Evolutionary conservation across 2,113 vertebrate genomes (phyloP).

Genomic region (Menidia beryllina): DNA sequence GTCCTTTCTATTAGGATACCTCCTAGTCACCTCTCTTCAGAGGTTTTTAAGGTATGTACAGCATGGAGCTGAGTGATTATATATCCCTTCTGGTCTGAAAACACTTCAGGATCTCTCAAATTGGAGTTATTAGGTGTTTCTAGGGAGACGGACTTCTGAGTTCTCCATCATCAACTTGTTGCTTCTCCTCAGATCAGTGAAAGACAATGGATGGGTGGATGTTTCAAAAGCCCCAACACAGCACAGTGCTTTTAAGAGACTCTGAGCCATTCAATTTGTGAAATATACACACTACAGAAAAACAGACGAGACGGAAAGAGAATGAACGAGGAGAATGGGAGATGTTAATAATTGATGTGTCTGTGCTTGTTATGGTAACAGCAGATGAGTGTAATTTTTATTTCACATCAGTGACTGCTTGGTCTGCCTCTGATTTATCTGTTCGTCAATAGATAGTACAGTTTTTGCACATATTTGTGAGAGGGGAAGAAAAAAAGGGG

Average conservation of each 20-base stretch:
- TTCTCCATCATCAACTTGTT: no score
- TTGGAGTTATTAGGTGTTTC: no score
- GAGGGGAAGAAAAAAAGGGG: conserved; percentile 7
- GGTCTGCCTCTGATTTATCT: conserved; percentile 71
- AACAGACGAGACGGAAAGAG: conserved; percentile 43
- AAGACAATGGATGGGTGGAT: neutral
- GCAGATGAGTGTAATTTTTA: conserved; percentile 76
- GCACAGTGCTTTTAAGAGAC: conserved; percentile 68
- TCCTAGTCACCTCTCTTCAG: no score
- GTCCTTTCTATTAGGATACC: no score
- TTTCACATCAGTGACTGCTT: conserved; percentile 70
- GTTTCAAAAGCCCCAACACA: conserved; percentile 38
- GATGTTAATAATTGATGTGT: conserved; percentile 74
- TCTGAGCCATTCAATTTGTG: conserved; percentile 41
- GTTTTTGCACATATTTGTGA: conserved; percentile 28
- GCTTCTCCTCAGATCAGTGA: no score
- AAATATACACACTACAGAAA: conserved; percentile 46
- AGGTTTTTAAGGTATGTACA: no score
- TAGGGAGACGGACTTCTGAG: no score
- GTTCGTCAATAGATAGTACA: conserved; percentile 54
- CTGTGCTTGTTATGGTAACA: conserved; percentile 68
- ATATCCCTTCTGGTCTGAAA: no score
- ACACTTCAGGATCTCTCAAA: no score
- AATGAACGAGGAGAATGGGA: conserved; percentile 23
- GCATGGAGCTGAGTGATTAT: no score